Evolutionary conservation across 1,140 invertebrate genomes (phyloP), one percentile per base, ranked within the genome.

Genomic region (Gyrodactylus bullatarudis): DNA sequence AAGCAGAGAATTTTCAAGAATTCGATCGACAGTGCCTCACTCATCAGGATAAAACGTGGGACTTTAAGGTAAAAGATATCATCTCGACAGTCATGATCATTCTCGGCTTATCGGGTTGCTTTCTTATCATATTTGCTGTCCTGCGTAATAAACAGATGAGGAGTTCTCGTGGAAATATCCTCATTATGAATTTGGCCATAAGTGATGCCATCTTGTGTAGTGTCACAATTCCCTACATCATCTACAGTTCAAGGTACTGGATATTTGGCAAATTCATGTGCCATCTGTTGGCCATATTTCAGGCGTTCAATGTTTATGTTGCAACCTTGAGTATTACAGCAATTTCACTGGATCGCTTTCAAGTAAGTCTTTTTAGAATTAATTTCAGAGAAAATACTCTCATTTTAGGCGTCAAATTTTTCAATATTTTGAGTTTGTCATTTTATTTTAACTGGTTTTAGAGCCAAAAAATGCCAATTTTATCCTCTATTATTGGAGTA

Each of bases 251-350:
- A 72, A 77, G 77, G 23, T 78, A 80, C 26, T 82, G 81, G 80
- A 72, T 75, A 24, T 76, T 82, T 25, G 81, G 82, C n/a, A 76
- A 78, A 27, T 78, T 82, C 71, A 80, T 85, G 26, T 91, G 89
- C 79, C 89, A 89, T 80, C 84, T 88, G 74, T 85, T 87, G 73
- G 86, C 86, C 1, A 85, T 86, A 73, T 84, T 89, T 23, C 87
- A 89, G 78, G 88, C 87, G 1, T 87, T 86, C 27, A 89, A 87
- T 76, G 87, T 89, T 74, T 91, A 89, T 77, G 88, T 90, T 0
- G 89, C 88, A 0, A 89, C 88, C 19, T 87, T 91, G 75, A 88
- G 87, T 75, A 91, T 91, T 76, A 88, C 87, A 0, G 88, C 88
- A 1, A 91, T 91, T 74, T 88, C 89, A 22, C 83, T 91, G 76